Evolutionary conservation across 2,797 vertebrate genomes (phyloP).

Genomic region (Mormyrops attenuatus): DNA sequence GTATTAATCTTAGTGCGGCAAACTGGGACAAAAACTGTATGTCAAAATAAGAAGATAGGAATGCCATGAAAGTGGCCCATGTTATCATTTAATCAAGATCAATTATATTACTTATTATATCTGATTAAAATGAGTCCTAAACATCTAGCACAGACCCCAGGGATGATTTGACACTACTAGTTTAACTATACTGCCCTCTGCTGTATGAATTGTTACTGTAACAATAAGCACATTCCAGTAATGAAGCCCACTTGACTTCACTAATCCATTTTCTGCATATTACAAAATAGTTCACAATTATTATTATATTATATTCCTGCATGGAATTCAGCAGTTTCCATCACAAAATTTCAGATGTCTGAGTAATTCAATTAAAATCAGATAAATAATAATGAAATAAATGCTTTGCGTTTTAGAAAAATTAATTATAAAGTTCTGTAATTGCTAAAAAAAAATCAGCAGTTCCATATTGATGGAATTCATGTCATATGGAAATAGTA

Average conservation of each 20-base stretch:
- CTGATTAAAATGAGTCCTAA: background rate
- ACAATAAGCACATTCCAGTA: background rate
- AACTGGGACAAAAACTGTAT: background rate
- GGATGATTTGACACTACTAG: background rate
- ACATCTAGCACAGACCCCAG: background rate
- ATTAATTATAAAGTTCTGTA: background rate
- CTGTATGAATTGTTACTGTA: background rate
- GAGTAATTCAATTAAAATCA: background rate
- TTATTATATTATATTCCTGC: background rate
- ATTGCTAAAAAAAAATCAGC: background rate
- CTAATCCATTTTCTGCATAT: background rate
- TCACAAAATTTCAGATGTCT: background rate
- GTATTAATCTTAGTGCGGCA: background rate
- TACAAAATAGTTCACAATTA: background rate
- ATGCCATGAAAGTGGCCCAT: background rate
- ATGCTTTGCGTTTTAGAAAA: background rate
- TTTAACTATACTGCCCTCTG: slow-evolving; percentile 5
- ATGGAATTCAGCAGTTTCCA: background rate
- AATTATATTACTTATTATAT: background rate
- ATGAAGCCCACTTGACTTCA: background rate
- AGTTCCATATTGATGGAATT: background rate
- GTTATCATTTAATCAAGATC: background rate
- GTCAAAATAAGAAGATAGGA: background rate
- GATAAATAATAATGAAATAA: background rate
- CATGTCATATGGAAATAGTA: background rate